These are phyloP conservation scores for Amblyjoppa fuscipennis DNA, from an alignment of 2,888 invertebrate species.

Conservation along the genomic window DNA sequence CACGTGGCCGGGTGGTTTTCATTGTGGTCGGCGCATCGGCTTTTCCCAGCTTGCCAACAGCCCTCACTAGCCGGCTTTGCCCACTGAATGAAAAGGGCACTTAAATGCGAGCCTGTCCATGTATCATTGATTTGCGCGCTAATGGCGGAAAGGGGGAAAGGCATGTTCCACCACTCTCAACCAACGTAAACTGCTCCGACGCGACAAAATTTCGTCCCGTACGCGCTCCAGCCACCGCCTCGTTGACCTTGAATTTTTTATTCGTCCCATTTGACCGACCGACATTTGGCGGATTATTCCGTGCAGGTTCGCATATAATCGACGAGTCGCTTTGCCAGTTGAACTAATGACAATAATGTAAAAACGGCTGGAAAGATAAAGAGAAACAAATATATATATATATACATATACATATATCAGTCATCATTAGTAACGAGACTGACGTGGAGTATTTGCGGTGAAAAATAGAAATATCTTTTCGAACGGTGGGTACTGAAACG, in stretches of 20 bases:
- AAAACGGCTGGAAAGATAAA: neutral
- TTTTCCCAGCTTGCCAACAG: neutral
- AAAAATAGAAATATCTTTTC: constrained; percentile 1
- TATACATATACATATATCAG: neutral
- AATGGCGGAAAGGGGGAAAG: no score
- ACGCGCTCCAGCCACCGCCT: neutral
- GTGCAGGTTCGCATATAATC: neutral
- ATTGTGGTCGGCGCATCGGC: constrained; percentile 9
- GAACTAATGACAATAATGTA: neutral
- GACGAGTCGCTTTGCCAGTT: neutral
- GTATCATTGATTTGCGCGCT: no score
- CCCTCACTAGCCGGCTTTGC: neutral
- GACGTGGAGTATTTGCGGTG: constrained; percentile 9
- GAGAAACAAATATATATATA: neutral
- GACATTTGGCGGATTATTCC: neutral
- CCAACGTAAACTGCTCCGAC: constrained; percentile 2
- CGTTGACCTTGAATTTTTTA: constrained; percentile 44
- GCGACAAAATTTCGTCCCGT: constrained; percentile 17
- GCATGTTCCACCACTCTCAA: neutral
- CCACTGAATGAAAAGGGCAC: no score
- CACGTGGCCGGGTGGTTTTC: constrained; percentile 16
- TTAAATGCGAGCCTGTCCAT: no score
- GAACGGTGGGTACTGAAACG: neutral
- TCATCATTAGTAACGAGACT: neutral
- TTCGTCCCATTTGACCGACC: constrained; percentile 12